Base-by-base conservation (phyloP, 2,113 vertebrate genomes). In the Pardalotus punctatus region DNA sequence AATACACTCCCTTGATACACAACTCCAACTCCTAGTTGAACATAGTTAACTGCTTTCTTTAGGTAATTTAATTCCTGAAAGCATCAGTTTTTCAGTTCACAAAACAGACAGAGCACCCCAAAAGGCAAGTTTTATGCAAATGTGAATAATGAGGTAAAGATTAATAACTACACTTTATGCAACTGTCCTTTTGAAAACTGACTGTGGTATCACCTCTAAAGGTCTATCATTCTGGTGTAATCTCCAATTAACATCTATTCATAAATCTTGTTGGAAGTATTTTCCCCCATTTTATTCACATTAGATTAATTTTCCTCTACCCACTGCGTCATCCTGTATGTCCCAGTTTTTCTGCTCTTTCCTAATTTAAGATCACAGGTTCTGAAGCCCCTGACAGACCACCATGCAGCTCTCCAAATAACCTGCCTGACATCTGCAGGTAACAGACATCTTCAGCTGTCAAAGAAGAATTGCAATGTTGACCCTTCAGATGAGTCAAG, bases 241-340 rank as follows among this genome's bases (percentile, higher is more conserved):
- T 27, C 6, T 10, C 36, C n/a, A 74, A 7, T 27, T 84, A 66
- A 51, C 10, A 82, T 31, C 31, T 64, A n/a, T 10, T 84, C 5
- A 65, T 24, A 43, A 70, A 35, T 50, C 8, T 13, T 29, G 17
- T 6, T 72, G 16, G 12, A 94, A 57, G 13, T 36, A 3, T 48
- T 18, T 62, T 81, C 22, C 28, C 67, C 33, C 19, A 14, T 81
- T 87, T 85, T 78, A 76, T 31, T 43, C 1, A 2, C 62, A 58
- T n/a, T 25, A 0, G 1, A 42, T 51, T 54, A 0, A 60, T 53
- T 80, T 78, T 57, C 64, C 48, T 53, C 36, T 76, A 61, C 17
- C 5, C 19, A 50, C 27, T 13, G 33, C 1, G 1, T 23, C 19
- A 65, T 12, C 27, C 60, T 35, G 1, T 13, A 22, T 0, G 2